Conservation (phyloP, 2,113 vertebrate species). For the Limanda limanda region DNA sequence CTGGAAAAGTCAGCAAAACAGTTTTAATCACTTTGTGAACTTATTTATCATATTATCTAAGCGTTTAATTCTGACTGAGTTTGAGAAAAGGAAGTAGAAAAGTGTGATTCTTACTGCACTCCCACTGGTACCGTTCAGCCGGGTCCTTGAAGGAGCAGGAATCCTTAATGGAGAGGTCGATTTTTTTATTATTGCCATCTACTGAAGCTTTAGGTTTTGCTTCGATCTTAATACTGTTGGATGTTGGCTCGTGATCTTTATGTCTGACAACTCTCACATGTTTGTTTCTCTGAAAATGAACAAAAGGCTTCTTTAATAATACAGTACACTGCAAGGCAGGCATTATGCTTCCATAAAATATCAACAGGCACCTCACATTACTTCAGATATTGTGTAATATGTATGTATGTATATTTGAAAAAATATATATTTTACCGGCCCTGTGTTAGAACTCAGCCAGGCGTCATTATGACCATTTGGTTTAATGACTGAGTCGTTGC, state of each 20-base stretch:
- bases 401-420: not conserved
- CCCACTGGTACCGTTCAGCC: conserved; percentile 29
- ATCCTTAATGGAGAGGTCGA: conserved; percentile 27
- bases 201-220: conserved; percentile 23
- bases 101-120: conserved; percentile 64
- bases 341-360: not conserved
- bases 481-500: not conserved
- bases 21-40: too few species aligned
- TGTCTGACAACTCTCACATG: conserved; percentile 38
- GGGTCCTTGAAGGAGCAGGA: fast-evolving
- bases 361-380: not conserved
- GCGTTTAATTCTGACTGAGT: not conserved
- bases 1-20: too few species aligned
- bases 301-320: not conserved
- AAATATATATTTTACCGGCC: conserved; percentile 9
- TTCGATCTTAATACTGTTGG: fast-evolving
- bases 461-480: not conserved
- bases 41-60: not conserved
- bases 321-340: not conserved
- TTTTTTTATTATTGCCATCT: fast-evolving
- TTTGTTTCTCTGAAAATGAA: conserved; percentile 50
- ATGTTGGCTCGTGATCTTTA: too few species aligned
- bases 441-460: not conserved
- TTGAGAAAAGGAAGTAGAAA: not conserved
- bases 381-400: not conserved